Conservation (phyloP, 2,113 vertebrate genomes). For the Falco punctatus region DNA sequence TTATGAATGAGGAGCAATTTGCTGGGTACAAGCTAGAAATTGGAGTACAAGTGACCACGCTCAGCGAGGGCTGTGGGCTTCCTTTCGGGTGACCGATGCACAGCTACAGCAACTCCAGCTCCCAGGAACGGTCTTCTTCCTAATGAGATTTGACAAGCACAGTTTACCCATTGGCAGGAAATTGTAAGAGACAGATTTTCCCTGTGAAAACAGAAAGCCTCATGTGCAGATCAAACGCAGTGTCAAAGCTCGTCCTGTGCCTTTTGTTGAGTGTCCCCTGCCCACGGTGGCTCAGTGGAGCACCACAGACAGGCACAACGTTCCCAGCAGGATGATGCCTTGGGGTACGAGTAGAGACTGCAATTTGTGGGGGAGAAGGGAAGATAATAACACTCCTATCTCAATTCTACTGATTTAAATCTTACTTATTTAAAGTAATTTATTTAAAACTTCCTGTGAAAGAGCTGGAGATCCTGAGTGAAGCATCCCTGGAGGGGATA, state of each 20-base stretch:
- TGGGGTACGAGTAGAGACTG: not conserved
- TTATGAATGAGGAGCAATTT: not conserved
- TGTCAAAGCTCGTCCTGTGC: not conserved
- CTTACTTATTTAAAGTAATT: not conserved
- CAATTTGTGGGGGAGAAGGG: not conserved
- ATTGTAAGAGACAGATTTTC: conserved; percentile 14
- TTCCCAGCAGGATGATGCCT: not conserved
- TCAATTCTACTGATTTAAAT: not conserved
- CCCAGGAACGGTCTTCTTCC: not conserved
- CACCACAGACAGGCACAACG: not conserved
- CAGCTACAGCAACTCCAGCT: not conserved
- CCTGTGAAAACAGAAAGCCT: not conserved
- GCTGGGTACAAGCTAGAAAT: not conserved
- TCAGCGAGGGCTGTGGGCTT: not conserved
- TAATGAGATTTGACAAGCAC: conserved; percentile 40
- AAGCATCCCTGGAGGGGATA: not conserved
- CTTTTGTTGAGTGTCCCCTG: not conserved
- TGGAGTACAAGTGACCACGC: not conserved
- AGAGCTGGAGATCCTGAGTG: not conserved
- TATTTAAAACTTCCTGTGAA: not conserved
- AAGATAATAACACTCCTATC: not conserved
- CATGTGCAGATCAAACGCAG: not conserved
- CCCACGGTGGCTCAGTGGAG: not conserved
- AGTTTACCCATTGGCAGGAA: conserved; percentile 19
- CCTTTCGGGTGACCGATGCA: not conserved